phyloP scores from a whole-genome alignment of 2,113 vertebrate genomes.

The Xenus cinereus region DNA sequence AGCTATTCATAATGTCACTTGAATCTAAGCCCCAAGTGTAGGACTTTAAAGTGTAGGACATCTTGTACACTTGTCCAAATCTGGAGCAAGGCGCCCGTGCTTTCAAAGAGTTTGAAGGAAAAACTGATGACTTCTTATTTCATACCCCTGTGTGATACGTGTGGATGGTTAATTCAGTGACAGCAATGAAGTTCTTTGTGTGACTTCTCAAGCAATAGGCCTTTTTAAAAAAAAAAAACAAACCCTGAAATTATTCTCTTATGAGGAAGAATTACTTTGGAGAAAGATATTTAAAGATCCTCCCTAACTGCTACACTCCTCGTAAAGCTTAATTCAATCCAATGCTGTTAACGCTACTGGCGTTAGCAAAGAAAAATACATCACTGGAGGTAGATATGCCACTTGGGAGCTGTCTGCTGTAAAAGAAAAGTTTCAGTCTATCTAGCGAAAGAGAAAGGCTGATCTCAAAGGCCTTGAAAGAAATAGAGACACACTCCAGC shows the following conservation, averaged over 20 bases:
- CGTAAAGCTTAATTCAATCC: background rate
- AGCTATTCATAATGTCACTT: background rate
- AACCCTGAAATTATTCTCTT: background rate
- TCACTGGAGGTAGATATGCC: background rate
- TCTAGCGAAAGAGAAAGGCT: background rate
- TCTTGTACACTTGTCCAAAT: background rate
- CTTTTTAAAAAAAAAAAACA: too few species aligned
- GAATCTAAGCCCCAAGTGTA: background rate
- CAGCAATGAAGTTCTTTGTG: background rate
- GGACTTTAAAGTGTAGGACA: background rate
- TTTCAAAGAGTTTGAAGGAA: background rate
- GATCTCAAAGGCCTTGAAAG: background rate
- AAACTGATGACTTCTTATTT: background rate
- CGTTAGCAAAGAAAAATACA: background rate
- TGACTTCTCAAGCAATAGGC: background rate
- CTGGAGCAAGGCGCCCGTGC: background rate
- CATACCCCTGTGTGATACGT: background rate
- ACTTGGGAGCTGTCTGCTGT: background rate
- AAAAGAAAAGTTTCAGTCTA: background rate
- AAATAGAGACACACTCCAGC: background rate
- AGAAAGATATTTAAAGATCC: background rate
- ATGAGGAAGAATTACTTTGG: background rate
- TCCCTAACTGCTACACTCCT: background rate
- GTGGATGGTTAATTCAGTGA: background rate
- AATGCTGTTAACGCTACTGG: background rate